Evolutionary conservation across 2,113 vertebrate species (phyloP), one percentile per base, ranked within the genome.

Genomic region (Rousettus leschenaultii): DNA sequence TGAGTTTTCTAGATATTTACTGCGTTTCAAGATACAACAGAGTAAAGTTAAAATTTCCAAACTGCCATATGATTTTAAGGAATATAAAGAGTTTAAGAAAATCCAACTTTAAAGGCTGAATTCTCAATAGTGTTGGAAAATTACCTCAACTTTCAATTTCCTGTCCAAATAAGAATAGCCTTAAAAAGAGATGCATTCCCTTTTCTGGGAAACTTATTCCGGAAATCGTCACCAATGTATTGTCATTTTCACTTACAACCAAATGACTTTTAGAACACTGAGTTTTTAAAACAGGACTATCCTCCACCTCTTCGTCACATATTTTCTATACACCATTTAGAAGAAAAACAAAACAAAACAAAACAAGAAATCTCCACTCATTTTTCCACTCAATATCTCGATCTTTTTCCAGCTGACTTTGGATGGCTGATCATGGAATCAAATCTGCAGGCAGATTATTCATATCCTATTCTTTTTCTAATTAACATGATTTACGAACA

Each of bases 381-480:
- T 66, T 96, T 96, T 96, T 97, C 95, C 88, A 51, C 51, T 51
- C 51, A 94, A 1, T 55, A 85, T 63, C 35, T 85, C 21, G 5
- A 78, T 59, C 45, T 93, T 94, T 95, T 96, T 97, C 96, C 96
- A 96, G 45, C 90, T 97, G 86, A 87, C 74, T 95, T 93, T 96
- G 93, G 96, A 96, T 71, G 86, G 71, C 65, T 96, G 71, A 94
- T 96, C 73, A 85, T 3, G 21, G 51, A 93, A 89, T 87, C 19
- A 57, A 94, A 95, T 89, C 61, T 96, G 74, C 57, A 93, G 74
- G 89, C 59, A 78, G 86, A 93, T 89, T 95, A 85, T 96, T 95
- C 86, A 97, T 68, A 95, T 96, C 86, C 86, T 84, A 95, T 95
- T 96, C 93, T 96, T 97, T 95, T 87, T 96, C 94, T 91, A 97